Evolutionary conservation across 2,888 invertebrate species (phyloP).

Genomic region (Platycheirus rosarum): DNA sequence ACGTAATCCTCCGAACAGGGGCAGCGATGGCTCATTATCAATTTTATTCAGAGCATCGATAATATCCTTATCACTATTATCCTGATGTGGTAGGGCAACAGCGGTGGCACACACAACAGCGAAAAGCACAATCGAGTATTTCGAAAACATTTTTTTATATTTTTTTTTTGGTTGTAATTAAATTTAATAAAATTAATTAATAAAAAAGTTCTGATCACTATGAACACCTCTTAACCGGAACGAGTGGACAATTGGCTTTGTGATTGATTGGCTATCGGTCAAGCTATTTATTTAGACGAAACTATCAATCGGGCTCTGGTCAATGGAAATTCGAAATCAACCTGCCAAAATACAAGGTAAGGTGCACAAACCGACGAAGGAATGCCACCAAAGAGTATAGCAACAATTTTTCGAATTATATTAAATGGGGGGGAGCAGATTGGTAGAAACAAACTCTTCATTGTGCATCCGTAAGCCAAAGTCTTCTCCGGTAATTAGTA

Average conservation of each 20-base stretch:
- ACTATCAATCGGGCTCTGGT: constrained; percentile 24
- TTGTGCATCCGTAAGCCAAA: constrained; percentile 29
- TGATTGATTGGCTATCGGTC: constrained; percentile 81
- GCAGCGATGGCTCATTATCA: constrained; percentile 82
- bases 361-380: constrained; percentile 34
- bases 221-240: constrained; percentile 79
- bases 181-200: constrained; percentile 67
- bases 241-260: constrained; percentile 81
- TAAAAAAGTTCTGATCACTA: constrained; percentile 76
- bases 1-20: constrained; percentile 82
- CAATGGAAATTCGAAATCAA: constrained; percentile 49
- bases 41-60: constrained; percentile 83
- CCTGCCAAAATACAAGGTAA: constrained; percentile 65
- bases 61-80: constrained; percentile 82
- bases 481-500: constrained; percentile 59
- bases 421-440: not conserved
- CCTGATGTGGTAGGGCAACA: constrained; percentile 80
- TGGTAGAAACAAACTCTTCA: not conserved
- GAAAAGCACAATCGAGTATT: constrained; percentile 80
- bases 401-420: not conserved
- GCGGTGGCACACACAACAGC: constrained; percentile 79
- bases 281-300: constrained; percentile 79
- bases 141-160: constrained; percentile 80
- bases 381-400: constrained; percentile 49
- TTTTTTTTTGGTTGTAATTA: constrained; percentile 34